Evolutionary conservation across 2,888 invertebrate species (phyloP).

Genomic region (Monoplex corrugatus): DNA sequence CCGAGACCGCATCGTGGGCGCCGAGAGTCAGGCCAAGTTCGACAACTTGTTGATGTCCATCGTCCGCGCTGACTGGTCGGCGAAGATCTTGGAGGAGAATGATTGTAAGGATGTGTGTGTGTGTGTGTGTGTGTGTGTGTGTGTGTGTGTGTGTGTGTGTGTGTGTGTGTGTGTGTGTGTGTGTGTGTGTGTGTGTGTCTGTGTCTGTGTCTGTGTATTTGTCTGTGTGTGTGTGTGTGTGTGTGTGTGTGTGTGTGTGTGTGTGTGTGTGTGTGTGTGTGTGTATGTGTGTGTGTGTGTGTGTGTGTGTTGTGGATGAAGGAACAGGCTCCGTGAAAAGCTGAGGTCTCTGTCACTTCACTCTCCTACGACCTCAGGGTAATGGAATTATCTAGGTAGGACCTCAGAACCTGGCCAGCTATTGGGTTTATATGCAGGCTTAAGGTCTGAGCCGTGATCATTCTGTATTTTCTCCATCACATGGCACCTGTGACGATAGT

Average conservation of each 20-base stretch:
- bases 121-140: neutral
- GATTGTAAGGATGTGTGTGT: neutral
- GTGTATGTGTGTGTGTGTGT: neutral
- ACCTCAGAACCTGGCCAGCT: too few relatives aligned
- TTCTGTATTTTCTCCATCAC: too few relatives aligned
- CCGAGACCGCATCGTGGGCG: conserved; percentile 87
- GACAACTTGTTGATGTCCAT: conserved; percentile 85
- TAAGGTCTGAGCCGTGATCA: too few relatives aligned
- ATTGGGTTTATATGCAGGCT: too few relatives aligned
- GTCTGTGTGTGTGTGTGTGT: neutral
- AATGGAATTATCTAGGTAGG: too few relatives aligned
- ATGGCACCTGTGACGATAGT: too few relatives aligned
- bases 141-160: neutral
- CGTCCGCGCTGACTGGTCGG: conserved; percentile 81
- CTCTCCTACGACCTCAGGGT: too few relatives aligned
- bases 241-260: neutral
- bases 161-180: neutral
- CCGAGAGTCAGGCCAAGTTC: conserved; percentile 86
- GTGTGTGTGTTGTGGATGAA: neutral
- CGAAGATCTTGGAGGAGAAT: conserved; percentile 77
- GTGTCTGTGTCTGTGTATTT: neutral
- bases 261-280: neutral
- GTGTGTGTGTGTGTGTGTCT: neutral
- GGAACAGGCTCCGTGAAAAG: too few relatives aligned
- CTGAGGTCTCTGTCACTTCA: too few relatives aligned